phyloP scores from a whole-genome alignment of 2,888 invertebrate genomes.

The Gonocerus acuteangulatus region DNA sequence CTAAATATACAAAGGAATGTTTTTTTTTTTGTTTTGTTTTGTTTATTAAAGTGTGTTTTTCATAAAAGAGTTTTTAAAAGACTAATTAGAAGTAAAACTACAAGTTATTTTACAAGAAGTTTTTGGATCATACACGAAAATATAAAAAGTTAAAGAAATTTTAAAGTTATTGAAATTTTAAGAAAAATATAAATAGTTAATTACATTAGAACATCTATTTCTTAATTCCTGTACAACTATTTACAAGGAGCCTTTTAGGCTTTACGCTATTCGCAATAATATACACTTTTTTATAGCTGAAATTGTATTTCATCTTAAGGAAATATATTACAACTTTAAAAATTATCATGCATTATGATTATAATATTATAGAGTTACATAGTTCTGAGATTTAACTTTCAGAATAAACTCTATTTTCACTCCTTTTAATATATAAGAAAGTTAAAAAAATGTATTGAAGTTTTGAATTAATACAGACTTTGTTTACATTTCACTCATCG shows the following conservation, averaged over 20 bases:
- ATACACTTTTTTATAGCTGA: background rate
- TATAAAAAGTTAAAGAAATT: conserved; percentile 22
- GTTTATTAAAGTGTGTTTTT: too few relatives aligned
- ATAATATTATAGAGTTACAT: too few relatives aligned
- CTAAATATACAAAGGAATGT: conserved; percentile 29
- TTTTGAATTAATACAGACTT: too few relatives aligned
- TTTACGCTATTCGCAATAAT: background rate
- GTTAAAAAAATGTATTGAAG: too few relatives aligned
- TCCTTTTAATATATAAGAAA: too few relatives aligned
- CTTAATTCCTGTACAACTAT: conserved; percentile 18
- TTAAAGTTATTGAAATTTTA: conserved; percentile 25
- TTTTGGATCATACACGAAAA: conserved; percentile 14
- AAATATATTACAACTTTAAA: conserved; percentile 2
- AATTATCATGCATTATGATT: background rate
- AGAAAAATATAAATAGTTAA: conserved; percentile 26
- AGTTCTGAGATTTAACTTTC: too few relatives aligned
- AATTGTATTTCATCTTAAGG: conserved; percentile 4
- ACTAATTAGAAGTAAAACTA: too few relatives aligned
- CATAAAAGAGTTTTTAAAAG: too few relatives aligned
- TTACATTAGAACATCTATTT: conserved; percentile 20
- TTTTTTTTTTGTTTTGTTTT: background rate
- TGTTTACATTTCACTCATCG: too few relatives aligned
- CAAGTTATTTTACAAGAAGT: too few relatives aligned
- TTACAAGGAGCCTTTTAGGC: conserved; percentile 11
- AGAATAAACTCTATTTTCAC: too few relatives aligned